Percentiles rank a stretch among this genome's conserved stretches.
Conservation (phyloP, 1,140 invertebrate genomes). For the Theocolax elegans region DNA sequence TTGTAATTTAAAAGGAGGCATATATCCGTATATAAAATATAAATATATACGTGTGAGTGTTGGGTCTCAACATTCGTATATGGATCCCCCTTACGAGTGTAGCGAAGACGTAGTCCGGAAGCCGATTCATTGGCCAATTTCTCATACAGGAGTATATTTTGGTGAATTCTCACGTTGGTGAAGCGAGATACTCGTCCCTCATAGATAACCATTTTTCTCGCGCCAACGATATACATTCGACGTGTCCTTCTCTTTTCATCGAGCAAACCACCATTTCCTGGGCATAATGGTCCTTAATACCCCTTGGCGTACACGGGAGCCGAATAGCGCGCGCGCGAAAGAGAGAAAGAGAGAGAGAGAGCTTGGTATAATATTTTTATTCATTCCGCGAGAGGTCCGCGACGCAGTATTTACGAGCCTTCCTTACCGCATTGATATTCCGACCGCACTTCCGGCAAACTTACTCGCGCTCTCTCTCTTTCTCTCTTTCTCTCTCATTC, state of each 20-base stretch:
- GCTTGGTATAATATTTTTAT: conserved; percentile 25
- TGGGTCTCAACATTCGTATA: too few species aligned
- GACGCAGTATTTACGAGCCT: conserved; percentile 17
- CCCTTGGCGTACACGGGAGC: background rate
- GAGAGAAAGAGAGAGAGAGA: too few species aligned
- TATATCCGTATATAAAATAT: too few species aligned
- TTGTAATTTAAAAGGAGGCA: too few species aligned
- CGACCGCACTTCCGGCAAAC: conserved; percentile 33
- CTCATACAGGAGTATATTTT: background rate
- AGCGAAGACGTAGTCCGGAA: background rate
- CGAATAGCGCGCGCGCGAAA: too few species aligned
- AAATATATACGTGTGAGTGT: too few species aligned
- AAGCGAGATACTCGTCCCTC: background rate
- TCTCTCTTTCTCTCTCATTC: background rate
- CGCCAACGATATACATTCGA: background rate
- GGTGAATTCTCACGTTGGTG: background rate
- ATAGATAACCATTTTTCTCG: conserved; percentile 3
- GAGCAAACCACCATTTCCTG: conserved; percentile 14
- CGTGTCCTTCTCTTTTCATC: background rate
- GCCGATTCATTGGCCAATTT: conserved; percentile 12
- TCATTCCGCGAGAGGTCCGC: conserved; percentile 20
- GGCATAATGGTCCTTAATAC: conserved; percentile 19
- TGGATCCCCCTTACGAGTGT: too few species aligned
- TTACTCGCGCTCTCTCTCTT: background rate
- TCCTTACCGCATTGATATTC: conserved; percentile 34